These are phyloP conservation scores for Eugnorisma glareosa DNA, from an alignment of 2,888 invertebrate species.

Conservation along the genomic window DNA sequence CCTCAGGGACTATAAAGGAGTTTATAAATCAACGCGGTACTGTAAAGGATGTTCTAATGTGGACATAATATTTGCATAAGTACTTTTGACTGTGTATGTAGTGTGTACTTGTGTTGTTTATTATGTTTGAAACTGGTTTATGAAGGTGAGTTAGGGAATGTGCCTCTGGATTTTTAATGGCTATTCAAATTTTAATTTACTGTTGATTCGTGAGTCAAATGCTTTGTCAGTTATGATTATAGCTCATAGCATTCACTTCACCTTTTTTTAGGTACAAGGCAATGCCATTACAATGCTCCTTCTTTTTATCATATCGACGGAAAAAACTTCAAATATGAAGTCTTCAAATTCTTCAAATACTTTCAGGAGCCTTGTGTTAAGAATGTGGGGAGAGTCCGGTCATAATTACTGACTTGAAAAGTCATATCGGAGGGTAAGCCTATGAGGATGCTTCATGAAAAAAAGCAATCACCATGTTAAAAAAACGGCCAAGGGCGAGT, in stretches of 20 bases:
- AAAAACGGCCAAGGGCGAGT: too few species aligned
- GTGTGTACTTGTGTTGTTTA: constrained; percentile 14
- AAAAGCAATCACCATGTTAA: background rate
- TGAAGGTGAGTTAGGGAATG: constrained; percentile 5
- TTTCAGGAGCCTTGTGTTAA: background rate
- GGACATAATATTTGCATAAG: constrained; percentile 61
- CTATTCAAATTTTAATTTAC: constrained; percentile 1
- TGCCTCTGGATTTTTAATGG: background rate
- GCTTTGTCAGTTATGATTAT: background rate
- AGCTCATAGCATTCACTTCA: background rate
- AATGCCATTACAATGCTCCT: background rate
- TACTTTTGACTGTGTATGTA: constrained; percentile 20
- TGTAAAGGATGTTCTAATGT: constrained; percentile 58
- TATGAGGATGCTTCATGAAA: background rate
- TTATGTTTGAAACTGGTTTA: constrained; percentile 38
- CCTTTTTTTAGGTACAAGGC: background rate
- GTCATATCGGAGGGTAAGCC: background rate
- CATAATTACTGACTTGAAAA: background rate
- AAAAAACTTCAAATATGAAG: background rate
- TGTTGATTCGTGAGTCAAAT: background rate
- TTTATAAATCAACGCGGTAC: constrained; percentile 54
- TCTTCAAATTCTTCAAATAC: too few species aligned
- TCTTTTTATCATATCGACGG: background rate
- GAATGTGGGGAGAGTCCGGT: background rate
- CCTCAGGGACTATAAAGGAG: constrained; percentile 40